Base-by-base conservation (phyloP, 1,140 invertebrate species). In the Argopecten irradians region DNA sequence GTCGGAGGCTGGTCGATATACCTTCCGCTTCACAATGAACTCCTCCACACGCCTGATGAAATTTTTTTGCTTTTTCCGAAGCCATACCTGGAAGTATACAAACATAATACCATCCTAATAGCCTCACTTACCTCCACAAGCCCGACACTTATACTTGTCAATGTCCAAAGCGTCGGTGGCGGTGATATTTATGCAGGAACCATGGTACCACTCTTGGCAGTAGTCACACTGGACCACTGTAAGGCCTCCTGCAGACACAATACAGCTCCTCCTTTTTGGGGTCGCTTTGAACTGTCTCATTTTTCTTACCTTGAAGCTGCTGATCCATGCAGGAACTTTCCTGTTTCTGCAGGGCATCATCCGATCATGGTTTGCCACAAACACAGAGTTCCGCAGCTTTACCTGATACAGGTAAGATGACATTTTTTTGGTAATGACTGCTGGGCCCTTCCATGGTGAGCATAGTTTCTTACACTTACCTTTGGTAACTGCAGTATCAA, bases 391-490 rank as follows among this genome's bases (percentile, higher is more conserved):
- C 22, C 28, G 1, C 86, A 55, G n/a, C n/a, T n/a, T n/a, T n/a
- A n/a, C n/a, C n/a, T n/a, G n/a, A n/a, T n/a, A n/a, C n/a, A n/a
- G n/a, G n/a, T n/a, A n/a, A n/a, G n/a, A n/a, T n/a, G n/a, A n/a
- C n/a, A 87, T 19, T 22, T 87, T 83, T 34, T 82, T 87, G 55
- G 19, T 16, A n/a, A 87, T 87, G 0, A 82, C 55, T 13, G 28
- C 71, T 8, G 86, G 86, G 13, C 55, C 55, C 35, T 87, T 87
- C 86, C 86, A 87, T 22, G 86, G 86, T 8, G 86, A 83, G 28
- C 33, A 87, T 9, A 87, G 71, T 35, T 87, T 87, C 55, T n/a
- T 35, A 34, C 71, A 87, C n/a, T 83, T 87, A 33, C 86, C 86
- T 34, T 71, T 34, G 22, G 82, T 19, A 22, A 71, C 43, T 7